Evolutionary conservation across 1,140 invertebrate species (phyloP).

Genomic region (Leptestheria dahalacensis): DNA sequence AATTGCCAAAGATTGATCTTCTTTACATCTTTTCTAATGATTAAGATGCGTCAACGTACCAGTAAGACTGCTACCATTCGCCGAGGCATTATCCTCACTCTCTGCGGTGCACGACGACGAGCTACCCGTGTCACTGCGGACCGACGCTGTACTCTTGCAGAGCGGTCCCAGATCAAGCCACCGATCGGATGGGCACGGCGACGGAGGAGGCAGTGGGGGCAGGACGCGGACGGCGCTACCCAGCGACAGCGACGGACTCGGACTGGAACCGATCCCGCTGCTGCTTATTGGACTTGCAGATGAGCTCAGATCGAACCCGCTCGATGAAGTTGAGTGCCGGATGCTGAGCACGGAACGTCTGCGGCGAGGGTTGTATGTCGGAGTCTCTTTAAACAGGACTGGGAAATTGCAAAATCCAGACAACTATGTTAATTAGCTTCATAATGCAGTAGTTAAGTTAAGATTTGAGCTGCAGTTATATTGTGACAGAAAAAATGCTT

Average conservation of each 20-base stretch:
- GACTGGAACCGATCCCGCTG: constrained; percentile 3
- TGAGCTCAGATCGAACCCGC: neutral
- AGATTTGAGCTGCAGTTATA: too few species aligned
- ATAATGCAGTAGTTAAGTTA: too few species aligned
- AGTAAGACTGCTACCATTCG: constrained; percentile 11
- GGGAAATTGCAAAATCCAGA: too few species aligned
- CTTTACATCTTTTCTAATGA: too few species aligned
- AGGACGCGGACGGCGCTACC: constrained; percentile 1
- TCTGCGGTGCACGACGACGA: constrained; percentile 16
- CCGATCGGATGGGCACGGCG: neutral
- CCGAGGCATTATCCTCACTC: constrained; percentile 14
- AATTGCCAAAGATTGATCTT: too few species aligned
- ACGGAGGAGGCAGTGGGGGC: neutral
- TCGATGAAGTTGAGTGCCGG: constrained; percentile 5
- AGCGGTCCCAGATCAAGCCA: constrained; percentile 10
- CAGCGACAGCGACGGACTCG: constrained; percentile 2
- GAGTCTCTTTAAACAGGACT: constrained; percentile 5
- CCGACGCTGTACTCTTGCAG: constrained; percentile 11
- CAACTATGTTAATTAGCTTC: too few species aligned
- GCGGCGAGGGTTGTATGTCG: constrained; percentile 6
- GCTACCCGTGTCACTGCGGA: constrained; percentile 14
- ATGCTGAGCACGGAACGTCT: constrained; percentile 14
- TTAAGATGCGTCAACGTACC: constrained; percentile 7
- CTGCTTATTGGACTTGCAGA: neutral
- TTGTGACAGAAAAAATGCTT: too few species aligned